phyloP scores from a whole-genome alignment of 2,888 invertebrate species.

The Norana najaformis region DNA sequence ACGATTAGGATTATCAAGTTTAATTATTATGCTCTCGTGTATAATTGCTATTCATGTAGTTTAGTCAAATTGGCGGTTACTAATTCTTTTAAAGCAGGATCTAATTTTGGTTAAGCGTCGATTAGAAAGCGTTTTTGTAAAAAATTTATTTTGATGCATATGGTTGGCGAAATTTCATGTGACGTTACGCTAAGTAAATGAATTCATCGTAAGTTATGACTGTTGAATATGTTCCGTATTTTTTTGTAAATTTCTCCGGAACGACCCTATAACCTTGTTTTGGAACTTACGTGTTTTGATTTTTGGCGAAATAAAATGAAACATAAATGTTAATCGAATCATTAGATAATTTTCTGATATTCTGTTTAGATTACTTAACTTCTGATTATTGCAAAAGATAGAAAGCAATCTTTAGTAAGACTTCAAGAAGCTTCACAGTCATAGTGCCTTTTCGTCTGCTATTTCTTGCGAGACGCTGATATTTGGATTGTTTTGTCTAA shows the following conservation, averaged over 20 bases:
- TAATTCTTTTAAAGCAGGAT: no score
- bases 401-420: background rate
- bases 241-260: background rate
- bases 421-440: background rate
- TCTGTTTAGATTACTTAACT: background rate
- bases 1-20: no score
- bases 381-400: background rate
- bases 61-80: no score
- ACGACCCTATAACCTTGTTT: background rate
- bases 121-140: no score
- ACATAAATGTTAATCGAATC: background rate
- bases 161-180: no score
- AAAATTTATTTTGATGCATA: no score
- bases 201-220: no score
- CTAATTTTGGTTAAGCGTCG: no score
- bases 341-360: background rate
- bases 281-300: background rate
- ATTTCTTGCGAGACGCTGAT: background rate
- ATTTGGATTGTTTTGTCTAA: background rate
- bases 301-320: background rate
- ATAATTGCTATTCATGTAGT: no score
- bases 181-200: no score
- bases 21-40: no score
- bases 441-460: background rate
- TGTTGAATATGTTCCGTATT: no score